Percentiles rank a stretch among this genome's conserved stretches.
These are phyloP conservation scores for Alligator mississippiensis DNA, from an alignment of 2,113 vertebrate species.

Conservation along the genomic window DNA sequence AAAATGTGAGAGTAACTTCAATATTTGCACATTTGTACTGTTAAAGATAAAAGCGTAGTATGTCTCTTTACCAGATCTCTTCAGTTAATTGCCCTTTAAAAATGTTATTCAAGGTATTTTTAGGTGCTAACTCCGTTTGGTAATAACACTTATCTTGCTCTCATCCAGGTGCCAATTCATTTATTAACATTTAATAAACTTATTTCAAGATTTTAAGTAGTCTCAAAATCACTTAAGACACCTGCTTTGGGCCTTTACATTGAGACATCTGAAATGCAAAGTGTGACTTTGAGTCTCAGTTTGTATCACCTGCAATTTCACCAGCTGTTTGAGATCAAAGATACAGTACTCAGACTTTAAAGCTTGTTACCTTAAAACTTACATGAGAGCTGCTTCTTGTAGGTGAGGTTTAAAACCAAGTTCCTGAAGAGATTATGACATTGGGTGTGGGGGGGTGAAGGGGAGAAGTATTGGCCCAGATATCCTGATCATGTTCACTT, in stretches of 20 bases:
- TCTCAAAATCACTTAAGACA: not conserved
- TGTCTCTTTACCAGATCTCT: not conserved
- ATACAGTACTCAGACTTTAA: not conserved
- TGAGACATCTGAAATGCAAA: not conserved
- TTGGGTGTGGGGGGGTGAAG: no score
- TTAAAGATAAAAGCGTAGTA: not conserved
- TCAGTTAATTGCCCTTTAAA: not conserved
- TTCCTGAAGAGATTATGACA: not conserved
- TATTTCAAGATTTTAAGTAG: not conserved
- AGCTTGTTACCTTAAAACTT: not conserved
- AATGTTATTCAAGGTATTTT: not conserved
- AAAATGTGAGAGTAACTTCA: not conserved
- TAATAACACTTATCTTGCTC: not conserved
- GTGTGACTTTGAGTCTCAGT: not conserved
- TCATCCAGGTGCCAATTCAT: not conserved
- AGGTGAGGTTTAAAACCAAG: not conserved
- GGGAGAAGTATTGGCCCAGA: not conserved
- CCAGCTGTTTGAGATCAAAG: not conserved
- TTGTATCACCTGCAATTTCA: not conserved
- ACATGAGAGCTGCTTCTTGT: not conserved
- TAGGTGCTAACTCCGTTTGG: not conserved
- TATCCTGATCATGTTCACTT: not conserved
- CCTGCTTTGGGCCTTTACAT: not conserved
- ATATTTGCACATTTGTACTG: not conserved
- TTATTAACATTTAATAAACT: not conserved